Evolutionary conservation across 1,140 invertebrate genomes (phyloP), one percentile per base, ranked within the genome.

Genomic region (Neodiprion pinetum): DNA sequence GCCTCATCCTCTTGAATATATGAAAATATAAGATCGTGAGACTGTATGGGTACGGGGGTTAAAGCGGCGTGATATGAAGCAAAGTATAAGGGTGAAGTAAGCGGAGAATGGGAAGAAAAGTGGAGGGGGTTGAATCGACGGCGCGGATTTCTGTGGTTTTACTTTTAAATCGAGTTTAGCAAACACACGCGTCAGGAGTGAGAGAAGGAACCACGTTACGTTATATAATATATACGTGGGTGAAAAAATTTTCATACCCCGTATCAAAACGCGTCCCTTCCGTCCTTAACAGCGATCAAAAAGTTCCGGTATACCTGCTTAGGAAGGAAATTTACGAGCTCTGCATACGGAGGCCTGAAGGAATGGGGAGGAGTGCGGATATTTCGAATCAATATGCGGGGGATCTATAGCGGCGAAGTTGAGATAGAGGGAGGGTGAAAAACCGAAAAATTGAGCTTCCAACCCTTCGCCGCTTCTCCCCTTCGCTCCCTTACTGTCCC

Each of bases 251-350:
- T 40, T 40, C 5, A 40, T 40, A 40, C 28, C 28, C 28, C 28
- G 28, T 40, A 40, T 2, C 28, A 40, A 40, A 40, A 40, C 28
- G 28, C 28, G 28, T 40, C 28, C 53, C 53, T 8, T 17, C 53
- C 53, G 53, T 61, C 53, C 53, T 61, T 9, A 61, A 61, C 53
- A 61, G 53, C 53, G 53, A 61, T 61, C 53, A 61, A 61, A 61
- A 61, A 17, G 11, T 61, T 61, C n/a, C 9, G 5, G 7, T 17
- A 61, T n/a, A 61, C 53, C 11, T n/a, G n/a, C 53, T 14, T 17
- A 61, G n/a, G 53, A 61, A 17, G 53, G 9, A 17, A 61, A 61
- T 61, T 61, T 61, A 61, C n/a, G 11, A 17, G 11, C 53, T 14
- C 11, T 12, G 53, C 11, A 61, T 61, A 40, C 28, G 8, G n/a